These are phyloP conservation scores for Biston betularia DNA, from an alignment of 2,888 invertebrate genomes.

Conservation along the genomic window DNA sequence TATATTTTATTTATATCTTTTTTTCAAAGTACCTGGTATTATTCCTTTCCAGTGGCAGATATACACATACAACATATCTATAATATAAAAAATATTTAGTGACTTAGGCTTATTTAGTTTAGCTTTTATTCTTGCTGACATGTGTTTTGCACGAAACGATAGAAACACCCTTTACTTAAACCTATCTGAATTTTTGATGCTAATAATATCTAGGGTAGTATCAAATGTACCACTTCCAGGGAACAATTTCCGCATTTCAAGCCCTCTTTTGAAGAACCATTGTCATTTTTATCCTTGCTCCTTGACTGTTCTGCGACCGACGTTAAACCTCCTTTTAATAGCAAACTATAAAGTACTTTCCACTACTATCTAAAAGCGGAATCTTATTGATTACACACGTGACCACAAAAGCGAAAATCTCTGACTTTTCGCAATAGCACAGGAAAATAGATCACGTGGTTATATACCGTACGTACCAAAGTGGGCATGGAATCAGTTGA, in stretches of 20 bases:
- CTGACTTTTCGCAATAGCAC: slow-evolving; percentile 19
- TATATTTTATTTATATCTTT: too few species aligned
- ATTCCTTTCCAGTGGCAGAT: too few species aligned
- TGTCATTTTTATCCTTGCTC: slow-evolving; percentile 13
- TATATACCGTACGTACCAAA: slow-evolving; percentile 40
- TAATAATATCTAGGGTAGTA: too few species aligned
- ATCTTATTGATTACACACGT: slow-evolving; percentile 19
- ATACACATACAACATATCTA: too few species aligned
- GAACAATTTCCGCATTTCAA: neutral
- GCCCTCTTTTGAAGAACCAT: neutral
- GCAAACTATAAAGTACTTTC: slow-evolving; percentile 9
- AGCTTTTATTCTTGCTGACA: too few species aligned
- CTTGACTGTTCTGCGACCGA: neutral
- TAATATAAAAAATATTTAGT: too few species aligned
- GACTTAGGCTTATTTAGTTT: too few species aligned
- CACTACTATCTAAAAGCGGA: slow-evolving; percentile 14
- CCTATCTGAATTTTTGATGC: too few species aligned
- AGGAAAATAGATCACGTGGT: slow-evolving; percentile 29
- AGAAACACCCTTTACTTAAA: too few species aligned
- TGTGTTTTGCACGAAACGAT: too few species aligned
- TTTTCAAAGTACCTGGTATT: too few species aligned
- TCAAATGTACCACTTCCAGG: too few species aligned
- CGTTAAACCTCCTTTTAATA: slow-evolving; percentile 11
- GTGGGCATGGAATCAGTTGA: slow-evolving; percentile 60
- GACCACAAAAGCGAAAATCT: slow-evolving; percentile 22